These are phyloP conservation scores for Dipodomys stephensi DNA, from an alignment of 2,113 vertebrate species.

Conservation along the genomic window DNA sequence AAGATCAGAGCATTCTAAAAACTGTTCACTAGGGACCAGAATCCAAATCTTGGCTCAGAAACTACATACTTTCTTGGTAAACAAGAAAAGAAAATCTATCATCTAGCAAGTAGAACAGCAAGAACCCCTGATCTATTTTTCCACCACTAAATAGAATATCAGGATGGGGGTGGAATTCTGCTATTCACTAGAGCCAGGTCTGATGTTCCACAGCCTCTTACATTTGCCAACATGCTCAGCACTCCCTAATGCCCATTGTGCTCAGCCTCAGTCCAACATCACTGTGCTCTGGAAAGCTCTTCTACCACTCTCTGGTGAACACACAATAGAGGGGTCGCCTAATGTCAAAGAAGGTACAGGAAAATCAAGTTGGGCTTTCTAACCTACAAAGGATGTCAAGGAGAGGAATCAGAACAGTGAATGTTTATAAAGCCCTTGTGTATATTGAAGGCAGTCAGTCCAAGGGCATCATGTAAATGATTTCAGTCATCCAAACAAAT, in stretches of 20 bases:
- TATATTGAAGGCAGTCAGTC: background rate
- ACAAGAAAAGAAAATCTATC: slow-evolving; percentile 52
- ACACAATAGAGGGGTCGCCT: too few species aligned
- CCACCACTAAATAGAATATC: background rate
- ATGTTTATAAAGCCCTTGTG: background rate
- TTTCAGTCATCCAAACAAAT: background rate
- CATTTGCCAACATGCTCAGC: background rate
- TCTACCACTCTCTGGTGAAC: background rate
- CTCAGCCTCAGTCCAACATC: background rate
- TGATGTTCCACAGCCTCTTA: background rate
- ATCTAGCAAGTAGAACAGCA: slow-evolving; percentile 17
- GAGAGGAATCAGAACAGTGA: too few species aligned
- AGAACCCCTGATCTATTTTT: background rate
- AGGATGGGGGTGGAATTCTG: background rate
- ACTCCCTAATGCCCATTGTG: background rate
- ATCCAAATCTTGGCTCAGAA: slow-evolving; percentile 56
- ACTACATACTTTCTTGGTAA: slow-evolving; percentile 61
- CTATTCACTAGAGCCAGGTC: background rate
- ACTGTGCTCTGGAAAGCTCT: background rate
- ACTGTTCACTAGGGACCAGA: slow-evolving; percentile 39
- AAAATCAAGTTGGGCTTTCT: background rate
- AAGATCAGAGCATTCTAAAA: background rate
- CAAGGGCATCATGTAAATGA: background rate
- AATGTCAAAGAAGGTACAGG: background rate
- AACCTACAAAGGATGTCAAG: background rate